Percentiles rank a stretch among this genome's conserved stretches.
Evolutionary conservation across 2,888 invertebrate species (phyloP).

Genomic region (Eumacrocentrus americanus): DNA sequence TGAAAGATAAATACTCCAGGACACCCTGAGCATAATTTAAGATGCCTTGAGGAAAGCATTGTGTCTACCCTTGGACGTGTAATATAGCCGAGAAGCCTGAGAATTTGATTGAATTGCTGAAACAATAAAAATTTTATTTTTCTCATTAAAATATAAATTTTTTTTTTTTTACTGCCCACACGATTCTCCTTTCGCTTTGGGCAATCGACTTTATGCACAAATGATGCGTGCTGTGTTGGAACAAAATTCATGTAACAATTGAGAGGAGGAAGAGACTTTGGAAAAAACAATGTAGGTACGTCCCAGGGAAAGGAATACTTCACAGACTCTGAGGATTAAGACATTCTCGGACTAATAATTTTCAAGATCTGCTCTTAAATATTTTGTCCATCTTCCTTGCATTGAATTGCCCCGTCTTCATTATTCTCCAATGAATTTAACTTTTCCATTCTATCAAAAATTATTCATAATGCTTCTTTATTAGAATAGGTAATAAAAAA

Average conservation of each 20-base stretch:
- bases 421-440: neutral
- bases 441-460: too few species aligned
- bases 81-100: neutral
- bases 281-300: slow-evolving; percentile 1
- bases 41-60: neutral
- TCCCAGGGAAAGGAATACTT: slow-evolving; percentile 20
- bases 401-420: neutral
- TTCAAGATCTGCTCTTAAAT: slow-evolving; percentile 48
- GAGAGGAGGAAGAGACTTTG: neutral
- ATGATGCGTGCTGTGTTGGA: neutral
- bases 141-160: neutral
- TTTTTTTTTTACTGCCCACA: neutral
- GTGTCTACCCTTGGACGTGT: neutral
- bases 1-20: slow-evolving; percentile 57
- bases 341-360: slow-evolving; percentile 59
- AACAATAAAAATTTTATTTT: neutral
- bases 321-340: slow-evolving; percentile 49
- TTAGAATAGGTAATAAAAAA: too few species aligned
- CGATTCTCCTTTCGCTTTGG: neutral
- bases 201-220: slow-evolving; percentile 3
- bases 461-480: too few species aligned
- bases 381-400: slow-evolving; percentile 57
- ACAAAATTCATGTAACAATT: slow-evolving; percentile 10
- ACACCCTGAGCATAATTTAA: slow-evolving; percentile 56
- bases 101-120: neutral